phyloP scores from a whole-genome alignment of 2,888 invertebrate genomes.

The Conops quadrifasciatus region DNA sequence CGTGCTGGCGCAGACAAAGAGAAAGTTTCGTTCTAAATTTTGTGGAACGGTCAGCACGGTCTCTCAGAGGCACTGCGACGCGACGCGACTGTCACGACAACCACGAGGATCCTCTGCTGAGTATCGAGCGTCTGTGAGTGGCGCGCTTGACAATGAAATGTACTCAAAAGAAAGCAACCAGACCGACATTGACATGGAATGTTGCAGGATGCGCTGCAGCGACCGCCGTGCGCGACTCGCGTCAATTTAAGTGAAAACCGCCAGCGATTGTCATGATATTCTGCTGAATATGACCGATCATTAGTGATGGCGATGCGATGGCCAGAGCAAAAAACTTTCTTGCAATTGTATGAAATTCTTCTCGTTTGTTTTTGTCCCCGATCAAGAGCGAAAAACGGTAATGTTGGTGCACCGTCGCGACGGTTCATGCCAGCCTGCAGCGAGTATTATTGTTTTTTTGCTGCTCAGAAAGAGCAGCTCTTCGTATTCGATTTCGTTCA shows the following conservation, averaged over 20 bases:
- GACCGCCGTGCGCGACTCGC: constrained; percentile 36
- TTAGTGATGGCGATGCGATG: constrained; percentile 3
- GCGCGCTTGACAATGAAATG: constrained; percentile 16
- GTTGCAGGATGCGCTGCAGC: constrained; percentile 21
- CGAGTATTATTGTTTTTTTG: constrained; percentile 3
- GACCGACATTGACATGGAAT: constrained; percentile 10
- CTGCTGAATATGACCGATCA: constrained; percentile 11
- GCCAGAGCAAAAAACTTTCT: background rate
- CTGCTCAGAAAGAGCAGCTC: background rate
- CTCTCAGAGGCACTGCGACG: background rate
- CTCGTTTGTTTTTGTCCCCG: background rate
- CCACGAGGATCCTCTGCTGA: constrained; percentile 17
- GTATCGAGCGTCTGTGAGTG: constrained; percentile 14
- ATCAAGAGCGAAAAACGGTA: constrained; percentile 6
- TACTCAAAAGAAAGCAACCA: background rate
- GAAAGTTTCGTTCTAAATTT: constrained; percentile 38
- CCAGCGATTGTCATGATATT: constrained; percentile 41
- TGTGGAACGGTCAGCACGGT: constrained; percentile 9
- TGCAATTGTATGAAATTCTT: background rate
- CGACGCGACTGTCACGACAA: background rate
- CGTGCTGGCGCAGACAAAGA: constrained; percentile 27
- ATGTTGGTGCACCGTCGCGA: too few relatives aligned
- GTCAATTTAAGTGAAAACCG: constrained; percentile 47
- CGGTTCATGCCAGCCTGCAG: background rate
- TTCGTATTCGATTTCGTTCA: constrained; percentile 15